A percentile compares a stretch with the other conserved stretches of the same genome.
phyloP scores from a whole-genome alignment of 2,113 vertebrate species.

The Dipodomys stephensi region DNA sequence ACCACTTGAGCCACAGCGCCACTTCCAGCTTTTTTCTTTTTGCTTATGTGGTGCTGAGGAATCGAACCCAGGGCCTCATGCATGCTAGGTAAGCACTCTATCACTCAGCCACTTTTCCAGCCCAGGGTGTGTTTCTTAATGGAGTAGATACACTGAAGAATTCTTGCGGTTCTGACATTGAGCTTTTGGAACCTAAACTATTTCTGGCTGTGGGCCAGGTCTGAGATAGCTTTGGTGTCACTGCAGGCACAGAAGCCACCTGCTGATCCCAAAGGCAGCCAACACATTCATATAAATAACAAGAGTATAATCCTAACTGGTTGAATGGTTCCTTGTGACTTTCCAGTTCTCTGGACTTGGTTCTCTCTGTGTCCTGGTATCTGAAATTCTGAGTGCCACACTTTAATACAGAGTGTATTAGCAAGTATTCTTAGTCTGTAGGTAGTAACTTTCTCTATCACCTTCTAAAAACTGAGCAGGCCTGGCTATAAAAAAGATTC shows the following conservation, averaged over 20 bases:
- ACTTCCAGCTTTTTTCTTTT: too few species aligned
- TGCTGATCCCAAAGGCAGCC: not conserved
- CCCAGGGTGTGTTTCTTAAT: not conserved
- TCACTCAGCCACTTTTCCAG: too few species aligned
- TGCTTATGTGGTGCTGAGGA: too few species aligned
- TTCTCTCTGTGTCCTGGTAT: not conserved
- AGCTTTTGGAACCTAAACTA: conserved; percentile 22
- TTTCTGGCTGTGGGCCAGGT: not conserved
- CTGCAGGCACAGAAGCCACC: not conserved
- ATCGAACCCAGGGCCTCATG: too few species aligned
- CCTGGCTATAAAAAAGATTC: not conserved
- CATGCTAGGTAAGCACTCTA: too few species aligned
- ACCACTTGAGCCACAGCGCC: too few species aligned
- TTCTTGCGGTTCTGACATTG: not conserved
- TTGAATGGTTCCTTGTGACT: not conserved
- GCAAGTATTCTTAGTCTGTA: not conserved
- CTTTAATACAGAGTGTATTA: not conserved
- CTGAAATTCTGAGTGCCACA: not conserved
- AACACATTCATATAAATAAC: not conserved
- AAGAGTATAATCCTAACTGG: not conserved
- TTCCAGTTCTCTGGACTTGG: not conserved
- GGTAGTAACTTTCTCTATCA: not conserved
- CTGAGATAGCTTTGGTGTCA: not conserved
- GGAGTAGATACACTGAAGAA: not conserved
- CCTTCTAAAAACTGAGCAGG: not conserved